These are phyloP conservation scores for Calliscelio sp. DNA, from an alignment of 2,888 invertebrate species.

Conservation along the genomic window DNA sequence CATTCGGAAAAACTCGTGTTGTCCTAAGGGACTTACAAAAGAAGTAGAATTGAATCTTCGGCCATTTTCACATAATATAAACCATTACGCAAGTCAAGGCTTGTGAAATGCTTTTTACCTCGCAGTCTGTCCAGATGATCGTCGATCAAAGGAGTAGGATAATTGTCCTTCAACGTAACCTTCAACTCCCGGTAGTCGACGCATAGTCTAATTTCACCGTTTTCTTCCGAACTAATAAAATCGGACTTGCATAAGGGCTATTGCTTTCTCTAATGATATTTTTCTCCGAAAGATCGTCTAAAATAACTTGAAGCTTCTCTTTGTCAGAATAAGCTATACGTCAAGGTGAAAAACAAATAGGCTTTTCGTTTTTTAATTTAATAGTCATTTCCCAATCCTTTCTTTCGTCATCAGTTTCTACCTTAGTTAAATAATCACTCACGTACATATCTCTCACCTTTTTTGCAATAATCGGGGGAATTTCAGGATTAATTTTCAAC, in stretches of 20 bases:
- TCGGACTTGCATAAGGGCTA: conserved; percentile 49
- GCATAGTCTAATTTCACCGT: conserved; percentile 44
- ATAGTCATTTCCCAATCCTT: conserved; percentile 33
- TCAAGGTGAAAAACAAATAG: conserved; percentile 36
- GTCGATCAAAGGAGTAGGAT: conserved; percentile 32
- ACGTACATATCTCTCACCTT: neutral
- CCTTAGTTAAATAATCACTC: neutral
- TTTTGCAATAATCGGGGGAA: neutral
- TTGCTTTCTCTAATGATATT: conserved; percentile 35
- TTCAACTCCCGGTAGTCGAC: conserved; percentile 52
- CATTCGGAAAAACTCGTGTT: conserved; percentile 28
- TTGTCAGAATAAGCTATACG: conserved; percentile 36
- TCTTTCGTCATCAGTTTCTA: neutral
- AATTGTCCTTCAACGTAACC: conserved; percentile 58
- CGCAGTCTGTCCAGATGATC: conserved; percentile 31
- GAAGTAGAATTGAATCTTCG: conserved; percentile 33
- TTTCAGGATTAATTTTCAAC: conserved; percentile 3
- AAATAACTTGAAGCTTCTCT: conserved; percentile 29
- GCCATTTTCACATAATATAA: conserved; percentile 49
- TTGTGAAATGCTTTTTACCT: conserved; percentile 29
- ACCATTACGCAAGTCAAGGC: conserved; percentile 38
- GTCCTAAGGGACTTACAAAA: conserved; percentile 41
- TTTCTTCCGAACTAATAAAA: conserved; percentile 42
- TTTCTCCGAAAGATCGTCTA: conserved; percentile 14
- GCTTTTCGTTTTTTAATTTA: conserved; percentile 36